Conservation (phyloP, 1,140 invertebrate genomes). For the Drosophila grimshawi region DNA sequence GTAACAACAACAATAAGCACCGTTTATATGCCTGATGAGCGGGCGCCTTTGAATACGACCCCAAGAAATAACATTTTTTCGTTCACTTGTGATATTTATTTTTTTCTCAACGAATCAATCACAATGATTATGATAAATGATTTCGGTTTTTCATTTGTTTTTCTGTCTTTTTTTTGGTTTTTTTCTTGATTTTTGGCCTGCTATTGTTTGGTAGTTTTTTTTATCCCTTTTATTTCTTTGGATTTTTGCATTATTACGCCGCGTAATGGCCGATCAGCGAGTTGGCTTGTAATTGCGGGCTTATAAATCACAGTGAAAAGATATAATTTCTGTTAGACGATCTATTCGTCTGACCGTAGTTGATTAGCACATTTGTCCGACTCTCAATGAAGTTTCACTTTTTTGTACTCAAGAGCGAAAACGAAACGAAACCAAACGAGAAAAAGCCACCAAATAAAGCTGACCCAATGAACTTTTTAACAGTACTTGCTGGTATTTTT, state of each 20-base stretch:
- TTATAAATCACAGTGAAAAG: constrained; percentile 77
- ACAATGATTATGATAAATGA: constrained; percentile 84
- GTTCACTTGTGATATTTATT: constrained; percentile 75
- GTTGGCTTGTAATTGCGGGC: constrained; percentile 70
- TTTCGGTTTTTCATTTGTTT: constrained; percentile 76
- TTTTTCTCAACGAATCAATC: constrained; percentile 82
- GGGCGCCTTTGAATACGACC: constrained; percentile 66
- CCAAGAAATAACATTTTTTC: constrained; percentile 52
- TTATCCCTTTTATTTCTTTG: constrained; percentile 3
- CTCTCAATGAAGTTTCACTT: constrained; percentile 67
- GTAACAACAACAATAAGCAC: constrained; percentile 57
- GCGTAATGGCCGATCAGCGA: constrained; percentile 73
- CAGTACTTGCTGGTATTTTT: constrained; percentile 30
- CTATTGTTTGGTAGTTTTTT: constrained; percentile 39
- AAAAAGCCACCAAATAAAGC: constrained; percentile 32
- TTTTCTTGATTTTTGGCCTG: constrained; percentile 31
- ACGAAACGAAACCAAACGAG: constrained; percentile 28
- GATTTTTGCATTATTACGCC: constrained; percentile 74
- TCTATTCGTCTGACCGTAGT: constrained; percentile 40
- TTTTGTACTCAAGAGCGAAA: constrained; percentile 29
- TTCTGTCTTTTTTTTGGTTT: constrained; percentile 34
- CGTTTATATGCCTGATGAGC: constrained; percentile 81
- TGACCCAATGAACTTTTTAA: constrained; percentile 74
- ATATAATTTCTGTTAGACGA: constrained; percentile 74
- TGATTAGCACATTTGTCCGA: constrained; percentile 77